phyloP scores from a whole-genome alignment of 2,888 invertebrate genomes.

The Oscheius sp. region DNA sequence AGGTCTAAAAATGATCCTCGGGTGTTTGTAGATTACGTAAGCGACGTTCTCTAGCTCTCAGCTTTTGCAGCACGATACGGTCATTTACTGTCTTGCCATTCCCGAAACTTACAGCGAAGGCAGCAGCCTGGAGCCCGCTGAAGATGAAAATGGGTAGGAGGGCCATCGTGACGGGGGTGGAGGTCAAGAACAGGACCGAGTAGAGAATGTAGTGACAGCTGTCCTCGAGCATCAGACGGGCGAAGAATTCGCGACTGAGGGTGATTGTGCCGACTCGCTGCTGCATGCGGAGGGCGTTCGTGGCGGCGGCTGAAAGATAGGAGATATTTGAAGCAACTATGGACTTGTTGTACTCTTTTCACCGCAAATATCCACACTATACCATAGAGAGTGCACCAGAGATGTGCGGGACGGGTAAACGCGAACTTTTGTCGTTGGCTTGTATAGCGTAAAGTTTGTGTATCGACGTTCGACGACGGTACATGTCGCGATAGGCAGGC shows the following conservation, averaged over 20 bases:
- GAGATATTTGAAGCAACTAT: background rate
- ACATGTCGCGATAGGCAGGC: no score
- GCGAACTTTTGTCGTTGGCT: no score
- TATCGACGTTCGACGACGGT: no score
- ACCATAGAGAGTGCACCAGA: no score
- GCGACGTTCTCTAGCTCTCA: no score
- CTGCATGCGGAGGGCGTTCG: constrained; percentile 92
- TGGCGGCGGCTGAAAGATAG: constrained; percentile 82
- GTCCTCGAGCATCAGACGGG: constrained; percentile 83
- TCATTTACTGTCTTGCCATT: no score
- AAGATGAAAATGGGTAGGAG: constrained; percentile 90
- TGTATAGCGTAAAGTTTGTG: no score
- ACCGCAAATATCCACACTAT: no score
- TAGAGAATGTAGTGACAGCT: constrained; percentile 96
- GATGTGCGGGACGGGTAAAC: no score
- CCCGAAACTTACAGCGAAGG: constrained; percentile 83
- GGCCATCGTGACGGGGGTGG: constrained; percentile 88
- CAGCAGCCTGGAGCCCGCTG: constrained; percentile 90
- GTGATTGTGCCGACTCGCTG: constrained; percentile 85
- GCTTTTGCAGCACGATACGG: no score
- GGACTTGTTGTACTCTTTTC: background rate
- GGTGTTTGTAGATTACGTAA: no score
- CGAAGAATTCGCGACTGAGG: constrained; percentile 86
- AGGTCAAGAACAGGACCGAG: constrained; percentile 91
- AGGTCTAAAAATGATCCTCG: no score